Percentiles rank a stretch among this genome's conserved stretches.
phyloP scores from a whole-genome alignment of 2,888 invertebrate species.

The Sphaerophoria taeniata region DNA sequence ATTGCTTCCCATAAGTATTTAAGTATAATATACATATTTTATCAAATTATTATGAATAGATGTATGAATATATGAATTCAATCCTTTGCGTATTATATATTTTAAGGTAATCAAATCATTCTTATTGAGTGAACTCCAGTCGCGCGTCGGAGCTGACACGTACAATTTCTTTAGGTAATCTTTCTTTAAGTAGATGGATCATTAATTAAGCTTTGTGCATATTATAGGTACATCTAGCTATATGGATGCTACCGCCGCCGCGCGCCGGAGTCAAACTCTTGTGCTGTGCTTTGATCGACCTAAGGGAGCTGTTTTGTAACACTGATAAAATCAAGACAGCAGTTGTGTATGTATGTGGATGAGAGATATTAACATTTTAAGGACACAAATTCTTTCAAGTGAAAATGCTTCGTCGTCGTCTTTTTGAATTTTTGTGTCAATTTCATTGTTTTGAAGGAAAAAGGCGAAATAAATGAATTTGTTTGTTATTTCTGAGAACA shows the following conservation, averaged over 20 bases:
- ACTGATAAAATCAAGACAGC: background rate
- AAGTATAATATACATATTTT: too few species aligned
- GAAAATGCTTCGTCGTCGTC: background rate
- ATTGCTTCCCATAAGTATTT: too few species aligned
- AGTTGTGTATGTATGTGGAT: background rate
- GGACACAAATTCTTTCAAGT: constrained; percentile 8
- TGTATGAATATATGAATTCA: too few species aligned
- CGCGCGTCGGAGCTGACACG: too few species aligned
- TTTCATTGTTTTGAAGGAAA: background rate
- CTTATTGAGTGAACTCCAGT: too few species aligned
- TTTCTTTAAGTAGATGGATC: constrained; percentile 42
- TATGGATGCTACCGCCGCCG: too few species aligned
- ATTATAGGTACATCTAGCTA: constrained; percentile 22
- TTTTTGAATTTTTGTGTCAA: background rate
- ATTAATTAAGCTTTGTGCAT: constrained; percentile 58
- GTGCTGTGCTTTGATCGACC: background rate
- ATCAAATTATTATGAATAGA: too few species aligned
- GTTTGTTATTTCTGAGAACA: background rate
- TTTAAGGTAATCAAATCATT: too few species aligned
- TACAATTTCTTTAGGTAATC: constrained; percentile 53
- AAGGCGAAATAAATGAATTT: background rate
- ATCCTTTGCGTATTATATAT: too few species aligned
- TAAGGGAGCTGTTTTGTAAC: background rate
- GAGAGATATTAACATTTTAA: constrained; percentile 1
- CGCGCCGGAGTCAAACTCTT: background rate